These are phyloP conservation scores for Megalurothrips usitatus DNA, from an alignment of 2,888 invertebrate species.

Conservation along the genomic window DNA sequence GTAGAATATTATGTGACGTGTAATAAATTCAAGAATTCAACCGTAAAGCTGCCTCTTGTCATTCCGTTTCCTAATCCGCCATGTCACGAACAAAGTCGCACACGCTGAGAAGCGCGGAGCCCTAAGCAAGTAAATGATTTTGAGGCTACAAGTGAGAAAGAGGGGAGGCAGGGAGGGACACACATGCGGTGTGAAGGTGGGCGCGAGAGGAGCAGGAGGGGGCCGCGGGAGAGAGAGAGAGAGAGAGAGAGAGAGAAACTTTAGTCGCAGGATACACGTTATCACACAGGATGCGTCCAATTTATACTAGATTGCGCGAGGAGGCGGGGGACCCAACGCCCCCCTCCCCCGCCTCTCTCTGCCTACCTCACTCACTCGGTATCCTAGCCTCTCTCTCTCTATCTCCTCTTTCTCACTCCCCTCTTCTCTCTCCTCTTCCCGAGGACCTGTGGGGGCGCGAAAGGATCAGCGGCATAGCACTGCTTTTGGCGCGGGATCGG, in stretches of 20 bases:
- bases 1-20: too few relatives aligned
- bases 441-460: too few relatives aligned
- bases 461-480: too few relatives aligned
- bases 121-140: too few relatives aligned
- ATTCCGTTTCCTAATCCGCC: too few relatives aligned
- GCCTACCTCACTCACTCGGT: background rate
- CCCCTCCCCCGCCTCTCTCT: background rate
- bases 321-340: background rate
- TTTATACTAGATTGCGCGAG: conserved; percentile 3
- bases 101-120: too few relatives aligned
- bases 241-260: background rate
- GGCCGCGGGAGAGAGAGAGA: background rate
- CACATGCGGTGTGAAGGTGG: background rate
- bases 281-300: conserved; percentile 24
- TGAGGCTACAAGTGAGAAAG: too few relatives aligned
- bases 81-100: too few relatives aligned
- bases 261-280: conserved; percentile 20
- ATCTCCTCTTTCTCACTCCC: background rate
- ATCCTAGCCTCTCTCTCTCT: background rate
- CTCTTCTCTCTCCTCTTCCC: background rate
- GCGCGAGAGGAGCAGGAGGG: background rate
- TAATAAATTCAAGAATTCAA: too few relatives aligned
- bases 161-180: too few relatives aligned
- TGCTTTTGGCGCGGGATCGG: too few relatives aligned
- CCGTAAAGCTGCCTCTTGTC: too few relatives aligned